phyloP scores from a whole-genome alignment of 2,797 vertebrate genomes.

The Pipistrellus nathusii region DNA sequence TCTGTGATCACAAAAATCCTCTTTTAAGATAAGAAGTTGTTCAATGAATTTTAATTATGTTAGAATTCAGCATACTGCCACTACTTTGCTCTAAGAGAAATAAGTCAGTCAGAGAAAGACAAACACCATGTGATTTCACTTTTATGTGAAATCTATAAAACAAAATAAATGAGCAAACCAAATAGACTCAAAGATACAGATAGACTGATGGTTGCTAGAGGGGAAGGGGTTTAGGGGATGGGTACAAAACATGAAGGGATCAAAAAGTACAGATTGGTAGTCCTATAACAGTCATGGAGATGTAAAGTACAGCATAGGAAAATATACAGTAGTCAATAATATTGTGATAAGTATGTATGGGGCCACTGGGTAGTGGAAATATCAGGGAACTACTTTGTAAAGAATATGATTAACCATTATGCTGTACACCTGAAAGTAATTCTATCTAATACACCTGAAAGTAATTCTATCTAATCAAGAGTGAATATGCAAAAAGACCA shows the following conservation, averaged over 20 bases:
- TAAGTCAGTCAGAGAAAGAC: neutral
- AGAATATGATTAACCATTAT: neutral
- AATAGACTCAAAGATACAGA: neutral
- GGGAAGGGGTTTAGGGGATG: neutral
- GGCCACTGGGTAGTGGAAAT: neutral
- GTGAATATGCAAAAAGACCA: too few relatives aligned
- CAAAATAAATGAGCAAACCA: neutral
- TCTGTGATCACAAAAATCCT: neutral
- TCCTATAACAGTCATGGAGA: neutral
- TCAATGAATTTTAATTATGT: neutral
- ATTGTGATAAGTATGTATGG: neutral
- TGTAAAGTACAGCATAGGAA: neutral
- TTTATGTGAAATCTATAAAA: neutral
- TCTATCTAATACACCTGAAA: neutral
- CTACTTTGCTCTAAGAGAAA: neutral
- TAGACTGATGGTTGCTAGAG: neutral
- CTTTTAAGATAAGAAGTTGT: neutral
- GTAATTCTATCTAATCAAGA: neutral
- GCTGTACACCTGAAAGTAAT: neutral
- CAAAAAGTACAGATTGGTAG: neutral
- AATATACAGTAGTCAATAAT: neutral
- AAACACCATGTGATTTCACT: neutral
- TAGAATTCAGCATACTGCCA: neutral
- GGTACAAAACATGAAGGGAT: neutral
- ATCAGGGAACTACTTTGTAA: neutral